Base-by-base conservation (phyloP, 2,113 vertebrate species). In the Entelurus aequoreus region DNA sequence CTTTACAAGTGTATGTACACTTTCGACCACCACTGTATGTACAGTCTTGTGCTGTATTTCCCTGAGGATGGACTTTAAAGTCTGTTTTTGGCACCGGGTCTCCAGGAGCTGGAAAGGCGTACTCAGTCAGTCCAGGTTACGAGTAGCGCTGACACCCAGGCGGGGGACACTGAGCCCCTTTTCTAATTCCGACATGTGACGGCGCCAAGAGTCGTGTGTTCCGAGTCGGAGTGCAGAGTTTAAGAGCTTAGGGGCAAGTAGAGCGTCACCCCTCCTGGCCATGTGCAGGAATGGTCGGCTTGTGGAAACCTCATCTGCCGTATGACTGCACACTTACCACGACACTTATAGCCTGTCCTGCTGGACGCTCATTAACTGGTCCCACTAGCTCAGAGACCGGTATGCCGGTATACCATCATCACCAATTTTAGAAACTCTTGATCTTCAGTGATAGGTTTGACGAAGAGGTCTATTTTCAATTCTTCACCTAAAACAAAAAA, bases 291-390 rank as follows among this genome's bases (percentile, higher is more conserved):
- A 85, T 85, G 81, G 60, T 8, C 60, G 65, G 53, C 75, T 66
- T 15, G 62, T 65, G 37, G 74, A 64, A 86, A 87, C 79, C 62
- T 49, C 66, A 82, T 81, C 76, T 68, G 72, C 64, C 74, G 68
- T 83, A 80, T 84, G 83, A 85, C 81, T 76, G 80, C 78, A 71
- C 75, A 76, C 70, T 84, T 85, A 88, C 83, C 60, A 36, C 38
- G 53, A 78, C 71, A 63, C 49, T 83, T 84, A 79, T 81, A 84
- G 70, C 75, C 60, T 54, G 60, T 71, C 67, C 52, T 63, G 63
- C 19, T 65, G 60, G 68, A 76, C 73, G 71, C 77, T 68, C 74
- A 62, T 81, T 78, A 85, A 81, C 69, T 76, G 60, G 66, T 67
- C 71, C 49, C 75, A 63, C 66, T 62, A 44, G 62, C 74, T 75